Evolutionary conservation across 2,113 vertebrate genomes (phyloP).

Genomic region (Melospiza georgiana): DNA sequence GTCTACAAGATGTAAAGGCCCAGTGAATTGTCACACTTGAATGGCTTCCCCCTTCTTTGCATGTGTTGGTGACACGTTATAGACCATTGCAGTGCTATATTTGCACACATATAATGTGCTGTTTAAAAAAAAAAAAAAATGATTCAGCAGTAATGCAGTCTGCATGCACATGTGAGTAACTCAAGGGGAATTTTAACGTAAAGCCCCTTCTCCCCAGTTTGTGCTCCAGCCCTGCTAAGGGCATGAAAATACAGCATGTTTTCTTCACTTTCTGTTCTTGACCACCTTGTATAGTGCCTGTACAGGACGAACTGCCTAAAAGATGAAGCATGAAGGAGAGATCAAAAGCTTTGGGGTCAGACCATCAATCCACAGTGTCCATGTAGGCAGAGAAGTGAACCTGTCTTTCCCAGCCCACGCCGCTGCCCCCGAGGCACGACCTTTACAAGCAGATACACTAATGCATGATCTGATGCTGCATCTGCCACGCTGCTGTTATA

Average conservation of each 20-base stretch:
- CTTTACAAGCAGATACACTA: neutral
- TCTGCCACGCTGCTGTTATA: constrained; percentile 20
- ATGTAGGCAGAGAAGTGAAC: neutral
- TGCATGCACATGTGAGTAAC: constrained; percentile 29
- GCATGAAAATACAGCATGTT: neutral
- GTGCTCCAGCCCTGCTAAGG: neutral
- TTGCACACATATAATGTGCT: neutral
- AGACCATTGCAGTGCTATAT: constrained; percentile 13
- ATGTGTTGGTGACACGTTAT: constrained; percentile 18
- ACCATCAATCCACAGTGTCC: neutral
- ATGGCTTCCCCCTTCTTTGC: constrained; percentile 61
- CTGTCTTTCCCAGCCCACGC: neutral
- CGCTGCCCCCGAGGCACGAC: neutral
- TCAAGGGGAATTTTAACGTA: constrained; percentile 55
- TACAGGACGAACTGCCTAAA: neutral
- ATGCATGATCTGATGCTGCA: neutral
- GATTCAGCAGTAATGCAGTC: constrained; percentile 63
- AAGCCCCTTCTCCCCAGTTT: constrained; percentile 34
- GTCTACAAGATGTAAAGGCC: neutral
- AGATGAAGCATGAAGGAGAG: neutral
- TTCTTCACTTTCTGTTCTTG: neutral
- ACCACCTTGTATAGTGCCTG: neutral
- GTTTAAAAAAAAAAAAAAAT: neutral
- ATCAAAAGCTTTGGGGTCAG: neutral
- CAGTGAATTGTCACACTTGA: neutral